Evolutionary conservation across 2,888 invertebrate species (phyloP).

Genomic region (Nemapogon koenigi): DNA sequence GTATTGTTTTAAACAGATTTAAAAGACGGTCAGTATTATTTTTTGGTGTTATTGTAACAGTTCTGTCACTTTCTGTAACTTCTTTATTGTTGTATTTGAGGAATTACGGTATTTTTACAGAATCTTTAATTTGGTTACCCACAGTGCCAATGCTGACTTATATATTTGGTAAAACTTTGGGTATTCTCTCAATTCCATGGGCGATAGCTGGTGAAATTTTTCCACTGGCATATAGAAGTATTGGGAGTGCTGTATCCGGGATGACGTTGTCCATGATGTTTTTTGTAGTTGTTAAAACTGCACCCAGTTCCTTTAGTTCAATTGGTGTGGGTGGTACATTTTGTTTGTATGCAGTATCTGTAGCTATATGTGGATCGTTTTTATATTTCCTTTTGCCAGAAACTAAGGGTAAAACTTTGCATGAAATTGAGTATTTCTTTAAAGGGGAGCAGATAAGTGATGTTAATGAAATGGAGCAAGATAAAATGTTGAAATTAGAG

Average conservation of each 20-base stretch:
- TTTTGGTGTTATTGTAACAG: constrained; percentile 64
- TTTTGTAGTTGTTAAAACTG: constrained; percentile 71
- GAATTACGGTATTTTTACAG: constrained; percentile 34
- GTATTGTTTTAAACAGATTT: constrained; percentile 64
- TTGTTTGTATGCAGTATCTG: constrained; percentile 60
- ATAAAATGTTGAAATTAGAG: constrained; percentile 5
- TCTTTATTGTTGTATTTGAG: constrained; percentile 45
- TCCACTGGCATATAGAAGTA: constrained; percentile 65
- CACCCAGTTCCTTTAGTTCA: constrained; percentile 56
- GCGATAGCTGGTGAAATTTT: constrained; percentile 76
- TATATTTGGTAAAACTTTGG: constrained; percentile 64
- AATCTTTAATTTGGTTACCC: constrained; percentile 45
- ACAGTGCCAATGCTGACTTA: constrained; percentile 59
- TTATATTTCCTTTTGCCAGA: constrained; percentile 69
- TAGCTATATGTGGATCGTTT: constrained; percentile 62
- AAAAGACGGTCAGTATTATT: constrained; percentile 68
- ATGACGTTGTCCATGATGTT: constrained; percentile 68
- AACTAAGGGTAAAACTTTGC: constrained; percentile 70
- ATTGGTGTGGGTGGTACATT: constrained; percentile 68
- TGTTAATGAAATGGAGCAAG: not conserved
- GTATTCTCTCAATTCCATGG: constrained; percentile 73
- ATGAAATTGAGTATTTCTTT: constrained; percentile 70
- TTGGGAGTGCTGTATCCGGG: constrained; percentile 71
- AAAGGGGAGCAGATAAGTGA: constrained; percentile 24
- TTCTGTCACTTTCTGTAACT: constrained; percentile 58